Percentiles rank a stretch among this genome's conserved stretches.
Conservation (phyloP, 2,113 vertebrate genomes). For the Fregetta grallaria region DNA sequence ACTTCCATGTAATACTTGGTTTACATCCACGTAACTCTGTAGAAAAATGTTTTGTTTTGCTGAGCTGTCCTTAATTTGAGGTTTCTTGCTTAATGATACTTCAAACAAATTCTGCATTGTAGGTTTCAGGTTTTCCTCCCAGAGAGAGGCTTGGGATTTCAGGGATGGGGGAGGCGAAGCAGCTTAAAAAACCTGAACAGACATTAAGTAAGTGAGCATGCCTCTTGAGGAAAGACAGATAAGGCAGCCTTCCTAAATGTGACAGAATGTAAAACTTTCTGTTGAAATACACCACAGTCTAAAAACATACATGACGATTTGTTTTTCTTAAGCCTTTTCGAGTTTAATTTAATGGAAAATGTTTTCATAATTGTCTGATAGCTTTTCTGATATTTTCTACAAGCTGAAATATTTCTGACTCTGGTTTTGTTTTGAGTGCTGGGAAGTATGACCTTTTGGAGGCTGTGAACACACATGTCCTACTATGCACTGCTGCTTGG, state of each 20-base stretch:
- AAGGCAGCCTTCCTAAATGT: background rate
- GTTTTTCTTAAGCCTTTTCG: constrained; percentile 12
- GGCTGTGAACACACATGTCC: background rate
- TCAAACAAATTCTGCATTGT: constrained; percentile 50
- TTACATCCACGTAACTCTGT: background rate
- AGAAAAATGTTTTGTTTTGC: constrained; percentile 60
- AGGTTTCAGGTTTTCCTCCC: constrained; percentile 57
- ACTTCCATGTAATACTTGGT: background rate
- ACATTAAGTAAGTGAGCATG: background rate
- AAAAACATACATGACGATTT: background rate
- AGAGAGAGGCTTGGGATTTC: constrained; percentile 28
- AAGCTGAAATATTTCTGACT: background rate
- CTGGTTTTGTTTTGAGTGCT: background rate
- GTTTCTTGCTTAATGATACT: constrained; percentile 56
- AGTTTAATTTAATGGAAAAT: constrained; percentile 1
- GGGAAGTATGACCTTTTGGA: background rate
- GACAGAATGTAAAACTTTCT: background rate
- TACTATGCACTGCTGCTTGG: background rate
- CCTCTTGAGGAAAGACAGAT: constrained; percentile 35
- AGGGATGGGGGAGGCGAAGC: background rate
- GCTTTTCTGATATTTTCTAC: background rate
- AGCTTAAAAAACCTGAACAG: background rate
- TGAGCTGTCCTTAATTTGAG: constrained; percentile 55
- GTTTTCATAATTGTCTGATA: background rate
- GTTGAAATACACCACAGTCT: background rate